Percentiles rank a stretch among this genome's conserved stretches.
phyloP scores from a whole-genome alignment of 2,113 vertebrate genomes.

The Laticauda laticaudata region DNA sequence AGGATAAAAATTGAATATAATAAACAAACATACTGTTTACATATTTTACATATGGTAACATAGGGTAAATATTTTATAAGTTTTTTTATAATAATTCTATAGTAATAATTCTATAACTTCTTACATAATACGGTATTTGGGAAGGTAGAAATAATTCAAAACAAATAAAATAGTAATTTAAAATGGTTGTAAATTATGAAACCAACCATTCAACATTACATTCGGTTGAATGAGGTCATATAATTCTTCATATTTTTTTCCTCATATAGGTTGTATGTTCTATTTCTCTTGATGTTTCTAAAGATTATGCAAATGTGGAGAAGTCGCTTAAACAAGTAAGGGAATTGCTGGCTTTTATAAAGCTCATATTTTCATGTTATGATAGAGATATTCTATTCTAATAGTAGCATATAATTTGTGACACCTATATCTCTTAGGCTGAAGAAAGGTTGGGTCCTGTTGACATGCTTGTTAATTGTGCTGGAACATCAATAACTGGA shows the following conservation, averaged over 20 bases:
- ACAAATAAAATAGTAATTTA: neutral
- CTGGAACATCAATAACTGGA: slow-evolving; percentile 82
- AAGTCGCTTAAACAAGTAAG: slow-evolving; percentile 95
- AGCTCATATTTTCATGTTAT: neutral
- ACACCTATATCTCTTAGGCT: slow-evolving; percentile 74
- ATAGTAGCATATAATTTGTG: neutral
- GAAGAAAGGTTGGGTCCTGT: slow-evolving; percentile 97
- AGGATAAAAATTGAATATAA: neutral
- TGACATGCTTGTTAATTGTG: slow-evolving; percentile 97
- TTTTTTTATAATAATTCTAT: neutral
- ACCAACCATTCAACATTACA: neutral
- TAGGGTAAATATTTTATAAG: neutral
- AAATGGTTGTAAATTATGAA: neutral
- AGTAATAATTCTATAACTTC: neutral
- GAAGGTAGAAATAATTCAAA: neutral
- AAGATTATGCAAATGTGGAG: slow-evolving; percentile 91
- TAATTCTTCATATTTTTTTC: slow-evolving; percentile 27
- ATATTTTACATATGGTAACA: neutral
- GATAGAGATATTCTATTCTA: neutral
- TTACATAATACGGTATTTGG: neutral
- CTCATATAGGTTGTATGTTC: slow-evolving; percentile 87
- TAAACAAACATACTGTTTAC: neutral
- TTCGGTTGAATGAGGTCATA: neutral
- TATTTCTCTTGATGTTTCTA: slow-evolving; percentile 94
- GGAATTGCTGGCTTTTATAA: neutral